Percentiles rank a stretch among this genome's conserved stretches.
phyloP scores from a whole-genome alignment of 2,888 invertebrate species.

The Parnassius smintheus region DNA sequence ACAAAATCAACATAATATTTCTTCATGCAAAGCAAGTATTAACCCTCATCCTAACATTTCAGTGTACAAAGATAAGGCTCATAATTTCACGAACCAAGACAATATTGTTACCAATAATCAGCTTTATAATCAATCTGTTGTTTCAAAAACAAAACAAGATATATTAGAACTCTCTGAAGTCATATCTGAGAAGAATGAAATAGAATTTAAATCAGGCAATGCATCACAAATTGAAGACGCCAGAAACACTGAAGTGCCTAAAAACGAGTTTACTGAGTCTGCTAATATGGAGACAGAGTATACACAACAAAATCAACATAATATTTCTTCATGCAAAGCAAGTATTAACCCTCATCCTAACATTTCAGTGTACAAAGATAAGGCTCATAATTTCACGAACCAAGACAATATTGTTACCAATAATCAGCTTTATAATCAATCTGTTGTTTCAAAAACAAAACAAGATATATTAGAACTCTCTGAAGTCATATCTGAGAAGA shows the following conservation, averaged over 20 bases:
- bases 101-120: too few relatives aligned
- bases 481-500: neutral
- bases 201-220: constrained; percentile 23
- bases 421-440: neutral
- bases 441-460: neutral
- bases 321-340: neutral
- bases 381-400: neutral
- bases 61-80: too few relatives aligned
- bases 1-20: too few relatives aligned
- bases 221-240: constrained; percentile 35
- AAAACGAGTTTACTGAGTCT: neutral
- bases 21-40: too few relatives aligned
- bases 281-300: constrained; percentile 4
- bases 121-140: too few relatives aligned
- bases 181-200: constrained; percentile 1
- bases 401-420: neutral
- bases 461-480: neutral
- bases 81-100: too few relatives aligned
- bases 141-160: too few relatives aligned
- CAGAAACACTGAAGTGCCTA: constrained; percentile 8
- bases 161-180: too few relatives aligned
- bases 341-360: constrained; percentile 1
- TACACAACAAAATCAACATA: constrained; percentile 1
- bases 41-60: too few relatives aligned
- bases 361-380: neutral